Evolutionary conservation across 2,797 vertebrate species (phyloP).

Genomic region (Delichon dasypus): DNA sequence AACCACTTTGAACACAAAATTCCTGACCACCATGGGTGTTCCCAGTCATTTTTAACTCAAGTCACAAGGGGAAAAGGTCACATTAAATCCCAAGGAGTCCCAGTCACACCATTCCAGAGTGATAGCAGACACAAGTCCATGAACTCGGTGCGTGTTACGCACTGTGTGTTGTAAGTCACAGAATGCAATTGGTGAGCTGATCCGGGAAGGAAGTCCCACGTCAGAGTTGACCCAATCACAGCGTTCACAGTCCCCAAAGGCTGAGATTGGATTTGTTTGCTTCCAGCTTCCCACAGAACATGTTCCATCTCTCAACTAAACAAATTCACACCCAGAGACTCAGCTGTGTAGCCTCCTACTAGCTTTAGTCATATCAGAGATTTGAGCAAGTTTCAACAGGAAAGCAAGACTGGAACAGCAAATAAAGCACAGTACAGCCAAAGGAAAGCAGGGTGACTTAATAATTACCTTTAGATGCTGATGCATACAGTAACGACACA

Average conservation of each 20-base stretch:
- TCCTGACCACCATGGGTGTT: neutral
- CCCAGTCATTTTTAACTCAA: neutral
- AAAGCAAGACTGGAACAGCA: neutral
- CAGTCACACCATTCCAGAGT: neutral
- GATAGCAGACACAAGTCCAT: neutral
- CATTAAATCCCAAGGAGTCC: neutral
- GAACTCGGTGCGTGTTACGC: fast-evolving
- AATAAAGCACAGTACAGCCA: neutral
- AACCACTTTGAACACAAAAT: neutral
- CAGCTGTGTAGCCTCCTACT: neutral
- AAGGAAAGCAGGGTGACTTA: neutral
- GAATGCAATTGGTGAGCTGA: neutral
- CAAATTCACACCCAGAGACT: constrained; percentile 25
- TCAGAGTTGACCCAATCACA: neutral
- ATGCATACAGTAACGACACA: constrained; percentile 98
- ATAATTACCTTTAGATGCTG: constrained; percentile 94
- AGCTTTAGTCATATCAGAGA: neutral
- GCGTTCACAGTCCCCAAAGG: neutral
- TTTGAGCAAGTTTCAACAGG: constrained; percentile 24
- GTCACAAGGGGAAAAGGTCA: neutral
- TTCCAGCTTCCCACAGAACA: constrained; percentile 38
- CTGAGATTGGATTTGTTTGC: neutral
- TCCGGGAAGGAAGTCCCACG: neutral
- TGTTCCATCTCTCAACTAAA: constrained; percentile 3
- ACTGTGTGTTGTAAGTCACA: neutral